Evolutionary conservation across 1,140 invertebrate genomes (phyloP).

Genomic region (Drosophila nikananu): DNA sequence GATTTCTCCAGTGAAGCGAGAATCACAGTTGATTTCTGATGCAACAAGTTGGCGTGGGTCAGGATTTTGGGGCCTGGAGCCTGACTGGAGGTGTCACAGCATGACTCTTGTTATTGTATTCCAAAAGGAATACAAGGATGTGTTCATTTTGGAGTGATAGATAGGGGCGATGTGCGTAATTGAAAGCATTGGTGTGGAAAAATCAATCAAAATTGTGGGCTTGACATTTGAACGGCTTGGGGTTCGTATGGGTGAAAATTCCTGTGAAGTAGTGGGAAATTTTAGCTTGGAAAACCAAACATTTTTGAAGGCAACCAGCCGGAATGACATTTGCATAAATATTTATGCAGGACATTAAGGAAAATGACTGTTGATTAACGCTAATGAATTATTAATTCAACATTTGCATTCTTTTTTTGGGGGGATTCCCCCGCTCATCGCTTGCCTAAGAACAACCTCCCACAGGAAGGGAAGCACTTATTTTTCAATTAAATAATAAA

Average conservation of each 20-base stretch:
- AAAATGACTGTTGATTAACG: background rate
- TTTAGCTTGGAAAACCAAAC: constrained; percentile 6
- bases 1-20: constrained; percentile 68
- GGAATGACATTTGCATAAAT: constrained; percentile 28
- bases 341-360: constrained; percentile 8
- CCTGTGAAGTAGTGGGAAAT: background rate
- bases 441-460: background rate
- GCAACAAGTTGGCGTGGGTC: constrained; percentile 65
- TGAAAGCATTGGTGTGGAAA: constrained; percentile 64
- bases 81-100: constrained; percentile 46
- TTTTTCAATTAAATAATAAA: constrained; percentile 61
- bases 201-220: constrained; percentile 68
- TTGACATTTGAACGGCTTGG: constrained; percentile 56
- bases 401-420: background rate
- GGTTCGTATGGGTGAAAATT: background rate
- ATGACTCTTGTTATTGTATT: constrained; percentile 68
- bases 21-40: constrained; percentile 73
- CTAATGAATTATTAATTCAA: constrained; percentile 14
- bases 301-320: constrained; percentile 1
- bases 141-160: constrained; percentile 31
- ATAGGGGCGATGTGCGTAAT: constrained; percentile 41
- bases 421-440: background rate
- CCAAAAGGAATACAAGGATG: constrained; percentile 17
- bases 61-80: constrained; percentile 6
- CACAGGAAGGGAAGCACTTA: constrained; percentile 12